Evolutionary conservation across 2,113 vertebrate species (phyloP).

Genomic region (Nyctibius bracteatus): DNA sequence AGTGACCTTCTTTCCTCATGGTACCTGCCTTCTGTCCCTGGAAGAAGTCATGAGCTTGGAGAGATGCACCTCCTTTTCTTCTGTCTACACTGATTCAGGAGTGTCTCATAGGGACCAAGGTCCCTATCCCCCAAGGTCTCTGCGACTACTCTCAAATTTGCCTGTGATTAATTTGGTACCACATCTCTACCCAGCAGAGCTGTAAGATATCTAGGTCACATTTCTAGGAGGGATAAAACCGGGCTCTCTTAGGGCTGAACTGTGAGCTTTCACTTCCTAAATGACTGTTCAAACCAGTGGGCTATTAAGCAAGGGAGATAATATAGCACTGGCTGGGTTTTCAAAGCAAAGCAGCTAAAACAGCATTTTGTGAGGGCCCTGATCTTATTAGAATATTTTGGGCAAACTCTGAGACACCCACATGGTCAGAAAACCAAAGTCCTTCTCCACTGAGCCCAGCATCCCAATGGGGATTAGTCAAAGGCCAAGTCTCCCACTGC

Average conservation of each 20-base stretch:
- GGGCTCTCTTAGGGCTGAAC: conserved; percentile 13
- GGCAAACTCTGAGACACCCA: conserved; percentile 15
- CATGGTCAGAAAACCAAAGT: not conserved
- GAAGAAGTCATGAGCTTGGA: not conserved
- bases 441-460: not conserved
- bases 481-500: not conserved
- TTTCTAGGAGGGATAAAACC: conserved; percentile 17
- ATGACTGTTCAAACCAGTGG: conserved; percentile 38
- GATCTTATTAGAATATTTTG: conserved; percentile 39
- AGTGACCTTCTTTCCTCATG: not conserved
- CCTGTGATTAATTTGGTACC: not conserved
- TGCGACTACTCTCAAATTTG: not conserved
- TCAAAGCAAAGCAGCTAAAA: conserved; percentile 43
- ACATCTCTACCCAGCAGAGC: not conserved
- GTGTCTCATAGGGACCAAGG: not conserved
- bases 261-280: conserved; percentile 40
- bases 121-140: not conserved
- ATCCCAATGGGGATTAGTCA: not conserved
- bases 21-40: not conserved
- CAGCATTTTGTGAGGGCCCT: not conserved
- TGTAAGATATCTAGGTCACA: conserved; percentile 37
- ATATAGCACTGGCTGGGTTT: conserved; percentile 6
- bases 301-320: conserved; percentile 5
- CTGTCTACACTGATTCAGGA: not conserved
- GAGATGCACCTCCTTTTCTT: not conserved